Conservation (phyloP, 30 jellyfish, hydroid and myxozoan genomes). For the Clytia hemisphaerica region DNA sequence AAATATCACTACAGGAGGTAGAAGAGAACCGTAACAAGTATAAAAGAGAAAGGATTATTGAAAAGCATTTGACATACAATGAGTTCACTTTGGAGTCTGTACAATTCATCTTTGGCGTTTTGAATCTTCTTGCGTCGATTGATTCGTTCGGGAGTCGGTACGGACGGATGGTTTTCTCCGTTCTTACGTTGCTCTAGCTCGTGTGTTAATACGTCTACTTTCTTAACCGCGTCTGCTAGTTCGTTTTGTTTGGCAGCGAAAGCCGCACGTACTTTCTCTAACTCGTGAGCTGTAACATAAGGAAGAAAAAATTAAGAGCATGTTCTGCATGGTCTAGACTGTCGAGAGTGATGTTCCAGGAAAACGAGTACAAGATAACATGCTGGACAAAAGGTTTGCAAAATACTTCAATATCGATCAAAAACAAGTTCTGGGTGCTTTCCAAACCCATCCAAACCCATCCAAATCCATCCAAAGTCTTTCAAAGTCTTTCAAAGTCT, state of each 20-base stretch:
- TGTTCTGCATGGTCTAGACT: background rate
- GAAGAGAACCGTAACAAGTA: background rate
- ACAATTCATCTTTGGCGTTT: conserved; percentile 88
- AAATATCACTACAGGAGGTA: background rate
- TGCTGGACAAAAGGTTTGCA: background rate
- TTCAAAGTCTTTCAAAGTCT: too few species aligned
- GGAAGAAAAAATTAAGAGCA: background rate
- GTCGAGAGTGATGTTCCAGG: too few species aligned
- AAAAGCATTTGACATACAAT: conserved; percentile 42
- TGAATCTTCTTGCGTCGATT: conserved; percentile 86
- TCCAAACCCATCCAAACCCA: too few species aligned
- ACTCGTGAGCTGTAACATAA: conserved; percentile 64
- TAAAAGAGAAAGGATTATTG: background rate
- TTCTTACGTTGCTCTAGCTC: conserved; percentile 72
- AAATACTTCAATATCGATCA: too few species aligned
- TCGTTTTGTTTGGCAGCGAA: conserved; percentile 83
- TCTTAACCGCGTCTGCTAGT: conserved; percentile 74
- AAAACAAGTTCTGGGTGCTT: too few species aligned
- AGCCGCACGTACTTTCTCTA: conserved; percentile 71
- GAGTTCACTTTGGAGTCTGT: conserved; percentile 73
- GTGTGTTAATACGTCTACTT: conserved; percentile 82
- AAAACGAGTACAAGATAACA: too few species aligned
- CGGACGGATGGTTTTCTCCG: conserved; percentile 66
- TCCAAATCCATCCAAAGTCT: too few species aligned
- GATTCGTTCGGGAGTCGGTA: conserved; percentile 78